Base-by-base conservation (phyloP, 2,113 vertebrate genomes). In the Cyrtonyx montezumae region DNA sequence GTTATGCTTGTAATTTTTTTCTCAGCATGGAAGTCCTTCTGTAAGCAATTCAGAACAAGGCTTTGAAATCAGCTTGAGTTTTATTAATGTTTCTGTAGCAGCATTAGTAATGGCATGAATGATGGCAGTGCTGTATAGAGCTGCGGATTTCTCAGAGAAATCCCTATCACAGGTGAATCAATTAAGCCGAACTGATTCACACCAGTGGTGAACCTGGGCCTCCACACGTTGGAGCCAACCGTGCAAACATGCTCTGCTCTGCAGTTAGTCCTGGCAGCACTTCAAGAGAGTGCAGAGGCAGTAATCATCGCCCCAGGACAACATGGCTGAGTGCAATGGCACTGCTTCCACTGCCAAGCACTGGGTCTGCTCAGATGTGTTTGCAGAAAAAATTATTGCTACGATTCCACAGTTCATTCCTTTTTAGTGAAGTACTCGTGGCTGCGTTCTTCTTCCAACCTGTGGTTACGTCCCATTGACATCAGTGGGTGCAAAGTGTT, bases 41-140 rank as follows among this genome's bases (percentile, higher is more conserved):
- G 71, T 71, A 95, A 88, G 90, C 83, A 89, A 77, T 87, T 93
- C 91, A 89, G 77, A 53, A 28, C 56, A 93, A 40, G 36, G 46
- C 59, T 95, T 95, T 96, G 93, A 84, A 84, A 89, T 61, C 0
- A 13, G 46, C 55, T 81, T 62, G 65, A 74, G 48, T 71, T 94
- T 93, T 85, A 94, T 96, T 83, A 95, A 95, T 96, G 93, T 95
- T 96, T 94, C 28, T 94, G 71, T 91, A 84, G 80, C 36, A 59
- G 58, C 0, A 0, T 58, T 63, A 53, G 79, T 84, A 94, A 84
- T 78, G 85, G 74, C 88, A 87, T 4, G 56, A 91, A 16, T 25
- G 21, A 65, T 22, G 62, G 73, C 56, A 73, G 80, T 22, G 68
- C 79, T 91, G 67, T 42, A 81, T 84, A 80, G 91, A 93, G 67